A percentile compares a stretch with the other conserved stretches of the same genome.
Conservation (phyloP, 2,113 vertebrate species). For the Blennius ocellaris region DNA sequence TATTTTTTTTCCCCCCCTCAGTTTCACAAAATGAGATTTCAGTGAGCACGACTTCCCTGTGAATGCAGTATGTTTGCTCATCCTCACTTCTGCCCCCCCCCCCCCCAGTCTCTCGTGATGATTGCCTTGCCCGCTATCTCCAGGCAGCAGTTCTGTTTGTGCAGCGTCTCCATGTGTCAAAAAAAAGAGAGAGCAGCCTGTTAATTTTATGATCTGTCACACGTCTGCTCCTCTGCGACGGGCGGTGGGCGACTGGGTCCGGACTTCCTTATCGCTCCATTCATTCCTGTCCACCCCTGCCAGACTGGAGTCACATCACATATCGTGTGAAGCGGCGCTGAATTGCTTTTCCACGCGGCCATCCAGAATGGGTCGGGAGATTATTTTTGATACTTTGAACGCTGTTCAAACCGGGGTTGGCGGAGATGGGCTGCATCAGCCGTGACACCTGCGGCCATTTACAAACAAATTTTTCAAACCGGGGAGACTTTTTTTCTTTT, state of each 20-base stretch:
- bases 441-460: constrained; percentile 17
- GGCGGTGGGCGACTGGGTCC: constrained; percentile 45
- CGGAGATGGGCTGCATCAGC: constrained; percentile 1
- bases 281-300: constrained; percentile 67
- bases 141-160: constrained; percentile 77
- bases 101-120: constrained; percentile 41
- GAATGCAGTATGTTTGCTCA: constrained; percentile 13
- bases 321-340: constrained; percentile 44
- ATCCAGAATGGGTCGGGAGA: constrained; percentile 51
- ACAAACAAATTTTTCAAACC: constrained; percentile 17
- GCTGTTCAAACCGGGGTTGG: constrained; percentile 12
- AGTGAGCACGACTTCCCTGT: not conserved
- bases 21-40: constrained; percentile 15
- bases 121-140: constrained; percentile 77
- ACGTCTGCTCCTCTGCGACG: constrained; percentile 48
- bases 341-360: constrained; percentile 54
- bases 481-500: too few relatives aligned
- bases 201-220: constrained; percentile 78
- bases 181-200: constrained; percentile 51
- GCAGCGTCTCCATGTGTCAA: constrained; percentile 67
- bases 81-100: not conserved
- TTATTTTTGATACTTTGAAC: constrained; percentile 55
- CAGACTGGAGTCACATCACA: constrained; percentile 65
- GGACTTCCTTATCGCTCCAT: constrained; percentile 69
- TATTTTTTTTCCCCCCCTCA: too few relatives aligned